These are phyloP conservation scores for Rhamnusium bicolor DNA, from an alignment of 2,888 invertebrate genomes.

Conservation along the genomic window DNA sequence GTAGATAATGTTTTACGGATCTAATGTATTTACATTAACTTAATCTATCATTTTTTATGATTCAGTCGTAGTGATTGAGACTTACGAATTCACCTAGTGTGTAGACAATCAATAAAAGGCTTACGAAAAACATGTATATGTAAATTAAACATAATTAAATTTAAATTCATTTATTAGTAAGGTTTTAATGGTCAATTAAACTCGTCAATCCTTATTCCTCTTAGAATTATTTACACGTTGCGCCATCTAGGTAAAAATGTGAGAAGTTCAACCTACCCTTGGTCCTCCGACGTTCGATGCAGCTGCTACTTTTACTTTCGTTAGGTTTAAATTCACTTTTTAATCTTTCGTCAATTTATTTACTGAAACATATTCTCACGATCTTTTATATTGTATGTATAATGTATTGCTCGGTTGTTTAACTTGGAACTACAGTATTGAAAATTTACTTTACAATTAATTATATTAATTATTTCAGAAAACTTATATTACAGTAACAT, in stretches of 20 bases:
- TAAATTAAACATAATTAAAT: background rate
- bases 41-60: background rate
- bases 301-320: conserved; percentile 50
- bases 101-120: background rate
- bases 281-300: conserved; percentile 17
- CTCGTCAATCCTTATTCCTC: background rate
- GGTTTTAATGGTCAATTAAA: background rate
- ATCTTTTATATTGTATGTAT: no score
- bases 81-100: background rate
- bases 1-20: background rate
- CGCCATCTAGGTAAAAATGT: conserved; percentile 38
- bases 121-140: background rate
- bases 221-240: background rate
- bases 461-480: no score
- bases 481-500: no score
- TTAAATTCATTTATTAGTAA: background rate
- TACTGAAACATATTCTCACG: background rate
- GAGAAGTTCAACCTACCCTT: conserved; percentile 30
- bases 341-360: conserved; percentile 1
- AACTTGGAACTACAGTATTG: no score
- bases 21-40: background rate
- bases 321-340: conserved; percentile 39
- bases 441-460: no score
- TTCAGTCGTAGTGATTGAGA: background rate
- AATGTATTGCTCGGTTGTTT: no score